A percentile compares a stretch with the other conserved stretches of the same genome.
phyloP scores from a whole-genome alignment of 2,113 vertebrate species.

The Pundamilia nyererei region DNA sequence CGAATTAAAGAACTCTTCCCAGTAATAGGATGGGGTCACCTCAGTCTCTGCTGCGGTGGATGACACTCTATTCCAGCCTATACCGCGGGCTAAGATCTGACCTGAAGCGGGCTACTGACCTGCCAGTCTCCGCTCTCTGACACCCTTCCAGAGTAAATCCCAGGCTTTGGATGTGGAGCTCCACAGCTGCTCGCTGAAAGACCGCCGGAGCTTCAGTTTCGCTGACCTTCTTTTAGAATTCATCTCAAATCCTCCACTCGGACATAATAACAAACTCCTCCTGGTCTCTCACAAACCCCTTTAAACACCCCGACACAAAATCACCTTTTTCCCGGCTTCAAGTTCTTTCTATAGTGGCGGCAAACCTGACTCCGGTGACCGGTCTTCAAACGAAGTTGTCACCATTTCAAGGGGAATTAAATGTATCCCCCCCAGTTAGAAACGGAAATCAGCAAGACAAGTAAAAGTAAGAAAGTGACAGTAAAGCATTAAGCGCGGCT shows the following conservation, averaged over 20 bases:
- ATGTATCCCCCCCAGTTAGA: background rate
- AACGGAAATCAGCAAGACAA: background rate
- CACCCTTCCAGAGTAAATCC: slow-evolving; percentile 86
- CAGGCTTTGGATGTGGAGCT: slow-evolving; percentile 89
- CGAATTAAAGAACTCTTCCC: background rate
- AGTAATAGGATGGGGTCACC: background rate
- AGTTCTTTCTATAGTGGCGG: background rate
- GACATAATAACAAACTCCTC: slow-evolving; percentile 59
- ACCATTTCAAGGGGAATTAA: background rate
- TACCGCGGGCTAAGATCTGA: background rate
- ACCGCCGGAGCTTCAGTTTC: slow-evolving; percentile 78
- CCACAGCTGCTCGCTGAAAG: slow-evolving; percentile 87
- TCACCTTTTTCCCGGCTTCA: background rate
- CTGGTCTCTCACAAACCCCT: background rate
- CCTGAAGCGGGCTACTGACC: slow-evolving; percentile 74
- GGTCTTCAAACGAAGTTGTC: background rate
- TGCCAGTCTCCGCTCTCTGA: slow-evolving; percentile 87
- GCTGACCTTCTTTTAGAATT: slow-evolving; percentile 70
- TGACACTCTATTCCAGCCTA: background rate
- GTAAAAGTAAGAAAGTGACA: background rate
- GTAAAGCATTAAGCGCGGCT: background rate
- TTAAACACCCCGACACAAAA: background rate
- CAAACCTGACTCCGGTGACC: background rate
- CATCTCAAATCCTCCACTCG: slow-evolving; percentile 70
- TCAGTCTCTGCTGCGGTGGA: background rate